Evolutionary conservation across 2,888 invertebrate species (phyloP), one percentile per base, ranked within the genome.

Genomic region (Trachelus stipa): DNA sequence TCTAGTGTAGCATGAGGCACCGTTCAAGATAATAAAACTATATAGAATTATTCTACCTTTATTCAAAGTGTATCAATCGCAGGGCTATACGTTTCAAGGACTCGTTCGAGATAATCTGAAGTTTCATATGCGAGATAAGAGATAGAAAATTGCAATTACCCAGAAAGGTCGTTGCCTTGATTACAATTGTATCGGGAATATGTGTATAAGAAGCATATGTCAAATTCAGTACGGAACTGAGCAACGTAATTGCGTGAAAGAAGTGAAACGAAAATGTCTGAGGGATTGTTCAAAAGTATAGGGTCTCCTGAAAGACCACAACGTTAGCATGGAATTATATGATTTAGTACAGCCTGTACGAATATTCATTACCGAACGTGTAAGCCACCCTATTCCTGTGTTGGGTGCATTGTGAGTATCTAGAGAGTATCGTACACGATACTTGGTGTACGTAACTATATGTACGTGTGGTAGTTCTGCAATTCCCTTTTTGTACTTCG

Each of bases 401-500:
- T 9, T 9, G 56, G 23, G 9, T 56, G 40, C 40, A 15, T 40
- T 40, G 15, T 40, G 23, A 56, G 9, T 56, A 56, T 23, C 23
- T 23, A 56, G 56, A 23, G 2, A 56, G 23, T 56, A 56, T 9
- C 56, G 23, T 56, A 56, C 9, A 56, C 56, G 23, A 56, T 56
- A 23, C 56, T 23, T 23, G 9, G 56, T 56, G 23, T 23, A 56
- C 23, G 56, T 56, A 56, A 56, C 56, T 23, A 23, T 56, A 35
- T 75, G 77, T 80, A 71, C 69, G 69, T 68, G 34, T 73, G 76
- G 69, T 76, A 77, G 74, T 74, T 83, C 81, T 84, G 79, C 81
- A 81, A 81, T 82, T 80, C 76, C 79, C 79, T 82, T 81, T 81
- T 83, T 78, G 80, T 80, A 77, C 76, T 82, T 84, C 76, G 79